Evolutionary conservation across 2,113 vertebrate genomes (phyloP), one percentile per base, ranked within the genome.

Genomic region (Passer domesticus): DNA sequence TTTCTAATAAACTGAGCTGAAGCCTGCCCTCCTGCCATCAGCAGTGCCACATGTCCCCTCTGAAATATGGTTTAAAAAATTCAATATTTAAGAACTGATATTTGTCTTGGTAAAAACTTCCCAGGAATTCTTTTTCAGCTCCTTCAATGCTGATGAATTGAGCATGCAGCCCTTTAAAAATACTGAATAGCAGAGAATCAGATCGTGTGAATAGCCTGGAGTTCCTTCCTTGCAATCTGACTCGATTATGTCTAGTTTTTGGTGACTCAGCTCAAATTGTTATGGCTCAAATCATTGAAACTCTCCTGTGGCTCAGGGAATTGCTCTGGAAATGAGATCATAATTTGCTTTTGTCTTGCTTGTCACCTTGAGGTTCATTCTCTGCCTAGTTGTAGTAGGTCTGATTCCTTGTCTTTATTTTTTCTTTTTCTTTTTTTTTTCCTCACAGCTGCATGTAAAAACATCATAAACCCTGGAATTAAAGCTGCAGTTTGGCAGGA

Each of bases 311-410:
- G 69, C 30, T 27, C 22, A 33, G 18, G 73, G 83, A 91, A 77
- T 59, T 78, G 73, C 84, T 50, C 69, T 82, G 44, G 11, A 91
- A 95, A 87, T 47, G 52, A 70, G 22, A 47, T 24, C 2, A 4
- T 67, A 30, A 75, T 91, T 92, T 87, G 60, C 35, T 46, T 70
- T 94, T 87, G 81, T 60, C 77, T 91, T 78, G 37, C 66, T 63
- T 87, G 73, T 83, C 84, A 52, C 83, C 66, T 78, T 50, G 69
- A 87, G 79, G 50, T 56, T 67, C 35, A 2, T 50, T 70, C 68
- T 63, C 60, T 58, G 55, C 55, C 4, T 3, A 30, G 8, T 11
- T 41, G 39, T 41, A 41, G 39, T 41, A 41, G 37, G 14, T 27
- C 12, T 0, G 1, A 64, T 56, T 86, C 49, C 37, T 56, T 25